Conservation (phyloP, 2,797 vertebrate genomes). For the Argya squamiceps region DNA sequence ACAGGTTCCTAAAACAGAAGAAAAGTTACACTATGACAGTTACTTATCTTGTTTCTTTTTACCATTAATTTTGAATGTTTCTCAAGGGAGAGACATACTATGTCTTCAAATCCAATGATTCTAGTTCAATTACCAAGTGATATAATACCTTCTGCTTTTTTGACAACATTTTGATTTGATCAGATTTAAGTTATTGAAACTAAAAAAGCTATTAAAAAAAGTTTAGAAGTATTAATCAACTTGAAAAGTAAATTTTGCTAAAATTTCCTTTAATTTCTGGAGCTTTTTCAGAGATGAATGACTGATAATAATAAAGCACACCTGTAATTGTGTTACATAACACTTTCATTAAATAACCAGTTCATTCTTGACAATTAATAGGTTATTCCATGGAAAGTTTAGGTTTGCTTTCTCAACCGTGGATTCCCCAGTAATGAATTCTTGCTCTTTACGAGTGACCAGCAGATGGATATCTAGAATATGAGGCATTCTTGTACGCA, state of each 20-base stretch:
- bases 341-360: background rate
- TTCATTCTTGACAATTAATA: background rate
- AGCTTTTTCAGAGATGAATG: background rate
- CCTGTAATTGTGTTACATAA: background rate
- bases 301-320: background rate
- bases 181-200: background rate
- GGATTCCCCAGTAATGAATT: background rate
- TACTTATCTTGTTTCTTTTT: background rate
- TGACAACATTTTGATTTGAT: background rate
- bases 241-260: background rate
- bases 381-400: background rate
- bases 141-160: background rate
- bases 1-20: background rate
- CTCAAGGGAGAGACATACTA: background rate
- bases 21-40: background rate
- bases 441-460: background rate
- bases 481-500: background rate
- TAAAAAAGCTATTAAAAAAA: background rate
- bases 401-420: background rate
- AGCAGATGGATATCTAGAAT: background rate
- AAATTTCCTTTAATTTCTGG: background rate
- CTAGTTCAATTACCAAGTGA: background rate
- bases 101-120: background rate
- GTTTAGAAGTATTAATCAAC: background rate
- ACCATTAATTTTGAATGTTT: background rate